These are phyloP conservation scores for Tetrax tetrax DNA, from an alignment of 2,113 vertebrate species.

Conservation along the genomic window DNA sequence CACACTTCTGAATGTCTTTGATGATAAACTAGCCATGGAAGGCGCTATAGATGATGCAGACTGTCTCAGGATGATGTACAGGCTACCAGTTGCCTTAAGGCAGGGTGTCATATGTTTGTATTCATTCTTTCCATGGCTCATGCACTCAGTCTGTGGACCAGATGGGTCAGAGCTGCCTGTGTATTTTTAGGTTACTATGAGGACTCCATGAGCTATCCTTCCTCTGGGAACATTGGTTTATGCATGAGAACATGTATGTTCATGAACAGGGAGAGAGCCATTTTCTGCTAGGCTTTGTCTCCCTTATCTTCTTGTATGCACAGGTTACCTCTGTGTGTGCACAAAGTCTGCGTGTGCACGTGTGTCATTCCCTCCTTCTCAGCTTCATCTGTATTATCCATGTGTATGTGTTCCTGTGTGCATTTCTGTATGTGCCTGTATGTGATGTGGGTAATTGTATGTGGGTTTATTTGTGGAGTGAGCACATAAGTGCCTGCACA, in stretches of 20 bases:
- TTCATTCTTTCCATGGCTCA: constrained; percentile 7
- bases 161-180: constrained; percentile 14
- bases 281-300: background rate
- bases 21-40: background rate
- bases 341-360: background rate
- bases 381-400: background rate
- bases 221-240: background rate
- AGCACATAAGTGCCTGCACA: background rate
- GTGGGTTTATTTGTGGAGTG: background rate
- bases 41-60: background rate
- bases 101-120: constrained; percentile 23
- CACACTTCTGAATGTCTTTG: background rate
- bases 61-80: background rate
- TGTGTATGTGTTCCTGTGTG: background rate
- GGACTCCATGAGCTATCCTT: background rate
- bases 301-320: background rate
- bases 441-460: background rate
- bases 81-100: constrained; percentile 29
- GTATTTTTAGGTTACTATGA: constrained; percentile 27
- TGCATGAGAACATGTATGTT: constrained; percentile 3
- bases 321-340: accelerated
- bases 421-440: background rate
- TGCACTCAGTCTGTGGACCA: background rate
- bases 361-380: background rate
- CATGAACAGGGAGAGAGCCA: background rate